A percentile compares a stretch with the other conserved stretches of the same genome.
Evolutionary conservation across 2,888 invertebrate genomes (phyloP).

Genomic region (Cinara cedri): DNA sequence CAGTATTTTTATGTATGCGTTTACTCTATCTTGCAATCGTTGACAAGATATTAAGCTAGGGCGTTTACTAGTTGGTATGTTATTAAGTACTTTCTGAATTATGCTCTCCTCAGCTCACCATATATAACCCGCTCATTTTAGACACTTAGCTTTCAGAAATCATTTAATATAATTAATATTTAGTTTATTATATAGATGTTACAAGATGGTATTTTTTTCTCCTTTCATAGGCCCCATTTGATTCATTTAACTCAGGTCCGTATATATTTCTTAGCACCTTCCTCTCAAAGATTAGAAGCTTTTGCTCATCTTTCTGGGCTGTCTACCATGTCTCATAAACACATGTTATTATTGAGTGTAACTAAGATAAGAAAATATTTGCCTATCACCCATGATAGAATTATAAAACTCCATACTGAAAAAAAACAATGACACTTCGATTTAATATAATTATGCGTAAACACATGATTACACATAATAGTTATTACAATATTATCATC

Average conservation of each 20-base stretch:
- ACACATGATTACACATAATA: too few species aligned
- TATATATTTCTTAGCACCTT: background rate
- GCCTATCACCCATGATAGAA: background rate
- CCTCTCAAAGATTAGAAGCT: background rate
- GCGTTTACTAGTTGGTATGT: slow-evolving; percentile 6
- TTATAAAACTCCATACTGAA: too few species aligned
- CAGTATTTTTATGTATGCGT: background rate
- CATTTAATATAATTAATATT: slow-evolving; percentile 21
- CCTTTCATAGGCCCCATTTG: slow-evolving; percentile 2
- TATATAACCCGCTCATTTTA: too few species aligned
- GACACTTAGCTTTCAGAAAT: background rate
- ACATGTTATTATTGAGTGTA: background rate
- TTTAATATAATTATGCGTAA: too few species aligned
- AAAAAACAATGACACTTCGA: too few species aligned
- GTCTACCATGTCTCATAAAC: background rate
- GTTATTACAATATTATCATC: too few species aligned
- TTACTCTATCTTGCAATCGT: slow-evolving; percentile 6
- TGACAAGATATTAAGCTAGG: background rate
- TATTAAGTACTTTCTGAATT: slow-evolving; percentile 4
- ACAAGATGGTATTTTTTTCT: slow-evolving; percentile 27
- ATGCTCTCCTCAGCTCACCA: slow-evolving; percentile 14
- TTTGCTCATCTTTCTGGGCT: background rate
- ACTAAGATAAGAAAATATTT: background rate
- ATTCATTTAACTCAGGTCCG: slow-evolving; percentile 4
- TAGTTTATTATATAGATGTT: slow-evolving; percentile 1